Evolutionary conservation across 2,888 invertebrate species (phyloP).

Genomic region (Desoria tigrina): DNA sequence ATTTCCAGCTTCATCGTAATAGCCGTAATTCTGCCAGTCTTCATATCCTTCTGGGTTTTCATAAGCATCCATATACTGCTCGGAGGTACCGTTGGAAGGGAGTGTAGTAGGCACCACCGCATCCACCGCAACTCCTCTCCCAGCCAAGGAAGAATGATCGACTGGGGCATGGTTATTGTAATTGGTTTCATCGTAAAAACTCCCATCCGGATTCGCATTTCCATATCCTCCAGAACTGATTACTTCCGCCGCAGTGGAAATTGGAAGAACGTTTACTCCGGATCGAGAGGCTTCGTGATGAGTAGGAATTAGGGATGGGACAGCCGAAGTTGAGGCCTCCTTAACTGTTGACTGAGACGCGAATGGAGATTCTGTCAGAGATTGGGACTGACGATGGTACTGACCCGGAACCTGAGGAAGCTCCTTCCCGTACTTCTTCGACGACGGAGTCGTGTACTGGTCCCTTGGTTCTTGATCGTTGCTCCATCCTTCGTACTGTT

Average conservation of each 20-base stretch:
- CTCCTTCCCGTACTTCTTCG: constrained; percentile 43
- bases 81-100: constrained; percentile 6
- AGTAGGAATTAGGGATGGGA: constrained; percentile 38
- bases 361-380: constrained; percentile 34
- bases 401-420: constrained; percentile 42
- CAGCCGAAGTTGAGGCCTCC: constrained; percentile 41
- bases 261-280: constrained; percentile 19
- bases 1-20: constrained; percentile 53
- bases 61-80: constrained; percentile 44
- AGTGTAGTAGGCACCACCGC: not conserved
- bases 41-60: constrained; percentile 50
- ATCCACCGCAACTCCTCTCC: not conserved
- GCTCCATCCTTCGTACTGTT: constrained; percentile 38
- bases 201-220: constrained; percentile 20
- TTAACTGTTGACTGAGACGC: constrained; percentile 47
- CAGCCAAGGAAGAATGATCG: not conserved
- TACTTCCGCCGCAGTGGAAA: constrained; percentile 23
- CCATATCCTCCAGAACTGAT: constrained; percentile 9
- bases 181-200: constrained; percentile 38
- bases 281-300: constrained; percentile 17
- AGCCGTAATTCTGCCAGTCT: constrained; percentile 53
- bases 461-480: constrained; percentile 44
- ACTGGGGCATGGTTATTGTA: constrained; percentile 19
- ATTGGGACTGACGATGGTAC: constrained; percentile 19
- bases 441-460: constrained; percentile 37